Conservation (phyloP, 2,797 vertebrate genomes). For the Protosalanx chinensis region DNA sequence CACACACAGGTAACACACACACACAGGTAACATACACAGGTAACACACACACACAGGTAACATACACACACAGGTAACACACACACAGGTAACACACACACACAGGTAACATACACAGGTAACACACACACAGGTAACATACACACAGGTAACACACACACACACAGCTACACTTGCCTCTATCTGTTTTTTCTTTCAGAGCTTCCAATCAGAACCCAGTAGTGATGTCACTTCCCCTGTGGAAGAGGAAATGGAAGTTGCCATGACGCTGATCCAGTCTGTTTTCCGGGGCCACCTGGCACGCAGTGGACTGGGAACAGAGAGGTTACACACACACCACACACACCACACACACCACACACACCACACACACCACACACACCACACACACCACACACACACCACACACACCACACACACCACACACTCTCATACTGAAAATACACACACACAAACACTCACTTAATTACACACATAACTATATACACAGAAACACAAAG, state of each 20-base stretch:
- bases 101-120: background rate
- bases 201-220: conserved; percentile 21
- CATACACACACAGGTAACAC: background rate
- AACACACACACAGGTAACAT: background rate
- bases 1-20: background rate
- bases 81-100: background rate
- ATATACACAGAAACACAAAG: background rate
- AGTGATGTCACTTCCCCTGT: conserved; percentile 15
- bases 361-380: too few relatives aligned
- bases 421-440: too few relatives aligned
- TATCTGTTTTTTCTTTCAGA: conserved; percentile 37
- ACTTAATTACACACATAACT: background rate
- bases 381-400: too few relatives aligned
- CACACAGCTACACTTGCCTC: background rate
- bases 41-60: background rate
- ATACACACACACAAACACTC: conserved; percentile 1
- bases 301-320: conserved; percentile 52
- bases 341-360: too few relatives aligned
- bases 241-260: conserved; percentile 51
- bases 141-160: background rate
- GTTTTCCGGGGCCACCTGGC: conserved; percentile 81
- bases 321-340: conserved; percentile 65
- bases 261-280: conserved; percentile 77
- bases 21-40: background rate
- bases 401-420: too few relatives aligned